Percentiles rank a stretch among this genome's conserved stretches.
Evolutionary conservation across 2,113 vertebrate genomes (phyloP).

Genomic region (Chascanopsetta lugubris): DNA sequence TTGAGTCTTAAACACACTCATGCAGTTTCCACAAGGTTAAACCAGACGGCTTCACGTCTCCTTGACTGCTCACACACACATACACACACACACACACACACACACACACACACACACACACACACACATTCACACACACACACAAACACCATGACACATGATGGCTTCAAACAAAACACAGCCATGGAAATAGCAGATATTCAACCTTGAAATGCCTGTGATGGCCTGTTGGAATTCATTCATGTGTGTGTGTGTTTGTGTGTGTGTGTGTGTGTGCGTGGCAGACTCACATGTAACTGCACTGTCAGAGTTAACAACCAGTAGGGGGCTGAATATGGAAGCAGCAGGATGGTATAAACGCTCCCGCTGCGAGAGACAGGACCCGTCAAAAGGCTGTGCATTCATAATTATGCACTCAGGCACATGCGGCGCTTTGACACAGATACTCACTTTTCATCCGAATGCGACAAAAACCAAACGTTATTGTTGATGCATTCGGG

Average conservation of each 20-base stretch:
- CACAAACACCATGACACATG: neutral
- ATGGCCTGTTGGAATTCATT: too few species aligned
- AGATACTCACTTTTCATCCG: conserved; percentile 39
- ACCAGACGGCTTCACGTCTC: conserved; percentile 29
- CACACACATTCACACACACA: too few species aligned
- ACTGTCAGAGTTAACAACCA: conserved; percentile 45
- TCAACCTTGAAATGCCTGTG: too few species aligned
- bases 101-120: neutral
- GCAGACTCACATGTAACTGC: too few species aligned
- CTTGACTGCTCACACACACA: conserved; percentile 35
- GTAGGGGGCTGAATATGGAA: conserved; percentile 39
- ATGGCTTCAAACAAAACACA: too few species aligned
- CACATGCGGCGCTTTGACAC: conserved; percentile 27
- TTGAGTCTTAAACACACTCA: conserved; percentile 17
- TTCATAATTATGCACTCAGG: conserved; percentile 26
- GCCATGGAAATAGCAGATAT: too few species aligned
- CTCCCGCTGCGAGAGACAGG: conserved; percentile 11
- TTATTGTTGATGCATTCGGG: conserved; percentile 15
- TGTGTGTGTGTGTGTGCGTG: too few species aligned
- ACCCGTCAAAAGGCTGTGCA: conserved; percentile 15
- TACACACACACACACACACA: neutral
- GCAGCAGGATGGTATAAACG: conserved; percentile 26
- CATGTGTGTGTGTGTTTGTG: too few species aligned
- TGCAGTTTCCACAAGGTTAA: conserved; percentile 61
- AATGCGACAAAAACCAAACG: conserved; percentile 23